Base-by-base conservation (phyloP, 2,113 vertebrate genomes). In the Chaetodon auriga region DNA sequence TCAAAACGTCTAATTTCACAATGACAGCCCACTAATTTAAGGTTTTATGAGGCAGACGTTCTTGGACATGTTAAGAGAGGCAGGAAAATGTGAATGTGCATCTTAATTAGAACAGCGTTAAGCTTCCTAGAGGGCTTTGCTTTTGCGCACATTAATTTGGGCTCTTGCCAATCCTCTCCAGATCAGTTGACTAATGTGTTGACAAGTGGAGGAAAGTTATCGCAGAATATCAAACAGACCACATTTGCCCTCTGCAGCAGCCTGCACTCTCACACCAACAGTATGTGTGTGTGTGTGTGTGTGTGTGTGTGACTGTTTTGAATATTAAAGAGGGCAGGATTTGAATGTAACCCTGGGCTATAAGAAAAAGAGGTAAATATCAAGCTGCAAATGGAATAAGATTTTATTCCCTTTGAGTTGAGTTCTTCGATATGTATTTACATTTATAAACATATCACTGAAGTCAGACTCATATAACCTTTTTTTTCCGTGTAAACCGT, bases 81-180 rank as follows among this genome's bases (percentile, higher is more conserved):
- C 57, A 75, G 70, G 70, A 84, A 86, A 88, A 88, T 92, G 90
- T 91, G 90, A 89, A 87, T 23, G 88, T 90, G 86, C 86, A 92
- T 94, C 86, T 91, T 92, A 94, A 94, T 93, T 82, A 89, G 88
- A 83, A 38, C 30, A 12, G 79, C 64, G 75, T 85, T 90, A 91
- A 92, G 86, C 87, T 89, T 93, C 90, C 90, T 89, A 70, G 51
- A 88, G 92, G 93, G 90, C 87, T 92, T 90, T 89, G 75, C 87
- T 90, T 89, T 89, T 82, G 77, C 73, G 71, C 83, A 84, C 89
- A 87, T 88, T 94, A 87, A 94, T 94, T 92, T 93, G 91, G 86
- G 86, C 80, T 91, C 87, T 83, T 66, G 90, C 92, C 92, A 93
- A 90, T 89, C 81, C 90, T 89, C 90, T 84, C 78, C 87, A 82